phyloP scores from a whole-genome alignment of 2,113 vertebrate species.

The Pelusios castaneus region DNA sequence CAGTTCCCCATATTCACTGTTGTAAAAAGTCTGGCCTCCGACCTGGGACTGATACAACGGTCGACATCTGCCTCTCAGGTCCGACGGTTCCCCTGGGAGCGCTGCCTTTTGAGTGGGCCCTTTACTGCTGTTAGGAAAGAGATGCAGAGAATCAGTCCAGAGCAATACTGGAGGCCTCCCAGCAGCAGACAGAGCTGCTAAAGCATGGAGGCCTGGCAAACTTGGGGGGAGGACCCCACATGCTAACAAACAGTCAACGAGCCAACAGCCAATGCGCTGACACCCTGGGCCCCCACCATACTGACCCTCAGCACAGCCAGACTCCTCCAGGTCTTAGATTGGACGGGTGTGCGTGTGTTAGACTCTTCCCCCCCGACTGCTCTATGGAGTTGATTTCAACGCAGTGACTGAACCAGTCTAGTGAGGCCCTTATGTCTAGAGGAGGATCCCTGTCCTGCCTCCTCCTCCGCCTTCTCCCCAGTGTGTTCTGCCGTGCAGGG shows the following conservation, averaged over 20 bases:
- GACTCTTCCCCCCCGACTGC: neutral
- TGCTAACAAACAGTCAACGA: neutral
- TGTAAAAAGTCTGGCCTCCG: conserved; percentile 94
- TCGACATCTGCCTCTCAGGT: conserved; percentile 72
- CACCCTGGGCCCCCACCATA: neutral
- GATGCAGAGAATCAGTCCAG: conserved; percentile 13
- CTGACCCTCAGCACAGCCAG: neutral
- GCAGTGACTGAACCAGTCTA: neutral
- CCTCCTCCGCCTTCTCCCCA: neutral
- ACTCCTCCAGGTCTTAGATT: neutral
- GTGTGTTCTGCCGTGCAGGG: neutral
- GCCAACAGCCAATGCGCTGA: neutral
- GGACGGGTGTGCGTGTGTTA: neutral
- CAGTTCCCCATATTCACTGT: conserved; percentile 94
- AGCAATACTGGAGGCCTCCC: neutral
- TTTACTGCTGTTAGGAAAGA: conserved; percentile 76
- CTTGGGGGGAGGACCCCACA: neutral
- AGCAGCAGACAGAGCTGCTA: neutral
- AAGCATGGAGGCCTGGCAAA: accelerated
- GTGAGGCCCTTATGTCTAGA: neutral
- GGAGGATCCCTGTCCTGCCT: no score
- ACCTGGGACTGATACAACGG: conserved; percentile 78
- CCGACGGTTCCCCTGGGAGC: conserved; percentile 65
- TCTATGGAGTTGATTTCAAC: neutral
- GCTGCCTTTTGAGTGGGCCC: conserved; percentile 78